These are phyloP conservation scores for Cottus gobio DNA, from an alignment of 2,113 vertebrate genomes.

Conservation along the genomic window DNA sequence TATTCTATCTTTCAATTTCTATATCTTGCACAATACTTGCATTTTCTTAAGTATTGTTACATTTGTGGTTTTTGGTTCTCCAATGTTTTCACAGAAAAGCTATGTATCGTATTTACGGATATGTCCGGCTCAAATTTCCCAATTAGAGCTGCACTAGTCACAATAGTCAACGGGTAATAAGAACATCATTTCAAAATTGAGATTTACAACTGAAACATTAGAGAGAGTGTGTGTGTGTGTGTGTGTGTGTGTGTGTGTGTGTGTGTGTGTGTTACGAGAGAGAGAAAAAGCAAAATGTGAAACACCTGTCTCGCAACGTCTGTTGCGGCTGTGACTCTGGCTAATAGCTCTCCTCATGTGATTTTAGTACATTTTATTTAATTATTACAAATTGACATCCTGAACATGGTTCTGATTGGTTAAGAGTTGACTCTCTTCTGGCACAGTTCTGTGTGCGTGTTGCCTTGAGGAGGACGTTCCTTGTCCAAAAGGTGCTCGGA, in stretches of 20 bases:
- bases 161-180: background rate
- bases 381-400: background rate
- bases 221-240: too few relatives aligned
- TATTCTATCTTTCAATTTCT: too few relatives aligned
- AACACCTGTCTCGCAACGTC: background rate
- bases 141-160: background rate
- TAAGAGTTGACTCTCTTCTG: background rate
- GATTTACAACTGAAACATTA: background rate
- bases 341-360: background rate
- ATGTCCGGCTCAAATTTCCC: background rate
- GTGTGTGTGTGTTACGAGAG: background rate
- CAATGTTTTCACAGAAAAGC: background rate
- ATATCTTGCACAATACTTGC: too few relatives aligned
- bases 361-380: background rate
- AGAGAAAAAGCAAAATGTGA: background rate
- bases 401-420: background rate
- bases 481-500: constrained; percentile 75
- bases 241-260: too few relatives aligned
- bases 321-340: background rate
- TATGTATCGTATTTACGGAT: too few relatives aligned
- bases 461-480: constrained; percentile 56
- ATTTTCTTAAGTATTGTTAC: too few relatives aligned
- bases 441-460: background rate
- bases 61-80: background rate
- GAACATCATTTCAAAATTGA: background rate